Percentiles rank a stretch among this genome's conserved stretches.
These are phyloP conservation scores for Erinaceus europaeus DNA, from an alignment of 2,113 vertebrate species.

Conservation along the genomic window DNA sequence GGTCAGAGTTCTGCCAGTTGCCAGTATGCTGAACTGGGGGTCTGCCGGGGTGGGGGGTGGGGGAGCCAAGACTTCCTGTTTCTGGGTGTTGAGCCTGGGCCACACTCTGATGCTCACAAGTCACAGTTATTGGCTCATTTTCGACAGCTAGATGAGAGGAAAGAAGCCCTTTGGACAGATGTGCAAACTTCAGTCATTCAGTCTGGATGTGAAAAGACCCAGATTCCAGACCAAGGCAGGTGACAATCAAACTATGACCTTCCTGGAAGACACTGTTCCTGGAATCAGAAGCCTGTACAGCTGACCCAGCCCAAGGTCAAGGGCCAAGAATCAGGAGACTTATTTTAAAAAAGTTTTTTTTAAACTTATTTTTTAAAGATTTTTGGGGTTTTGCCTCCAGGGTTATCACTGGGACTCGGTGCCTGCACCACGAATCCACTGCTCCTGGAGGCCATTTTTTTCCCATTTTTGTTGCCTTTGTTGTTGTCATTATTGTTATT, in stretches of 20 bases:
- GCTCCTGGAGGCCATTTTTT: too few species aligned
- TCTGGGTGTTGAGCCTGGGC: not conserved
- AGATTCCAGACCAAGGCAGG: not conserved
- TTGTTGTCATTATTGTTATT: too few species aligned
- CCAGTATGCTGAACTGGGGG: not conserved
- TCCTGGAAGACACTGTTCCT: not conserved
- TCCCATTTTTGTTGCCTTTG: too few species aligned
- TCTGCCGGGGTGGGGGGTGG: too few species aligned
- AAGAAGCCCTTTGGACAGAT: not conserved
- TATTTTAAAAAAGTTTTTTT: too few species aligned
- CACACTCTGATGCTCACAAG: not conserved
- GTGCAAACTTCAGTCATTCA: not conserved
- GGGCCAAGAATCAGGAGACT: too few species aligned
- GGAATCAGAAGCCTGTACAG: not conserved
- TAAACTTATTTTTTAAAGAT: too few species aligned
- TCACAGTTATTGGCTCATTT: not conserved
- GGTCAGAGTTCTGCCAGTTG: not conserved
- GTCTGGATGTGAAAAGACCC: not conserved
- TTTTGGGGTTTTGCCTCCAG: too few species aligned
- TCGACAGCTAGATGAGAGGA: not conserved
- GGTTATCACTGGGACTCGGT: too few species aligned
- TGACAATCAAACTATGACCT: not conserved
- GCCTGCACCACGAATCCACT: too few species aligned
- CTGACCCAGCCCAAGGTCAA: too few species aligned
- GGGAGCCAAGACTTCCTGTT: not conserved